Evolutionary conservation across 2,888 invertebrate genomes (phyloP), one percentile per base, ranked within the genome.

Genomic region (Amblyjoppa fuscipennis): DNA sequence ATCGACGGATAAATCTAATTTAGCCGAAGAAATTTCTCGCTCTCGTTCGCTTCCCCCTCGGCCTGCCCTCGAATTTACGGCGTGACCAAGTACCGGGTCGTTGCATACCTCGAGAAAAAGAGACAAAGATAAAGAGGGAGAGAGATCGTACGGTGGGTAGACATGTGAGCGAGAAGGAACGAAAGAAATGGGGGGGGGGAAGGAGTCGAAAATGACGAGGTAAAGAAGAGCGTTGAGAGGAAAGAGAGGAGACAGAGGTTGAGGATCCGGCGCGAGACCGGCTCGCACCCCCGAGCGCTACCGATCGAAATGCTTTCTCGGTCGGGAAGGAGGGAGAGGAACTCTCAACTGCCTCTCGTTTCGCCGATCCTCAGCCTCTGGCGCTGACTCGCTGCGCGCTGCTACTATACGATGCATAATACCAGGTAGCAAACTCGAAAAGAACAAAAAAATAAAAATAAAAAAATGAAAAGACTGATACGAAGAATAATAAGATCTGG

Each of bases 291-390:
- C 80, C 83, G 80, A 85, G 85, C 85, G 85, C 83, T 83, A 85
- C 85, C 85, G 80, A 85, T 85, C 85, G 83, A 85, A 85, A 83
- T 85, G 80, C 83, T 83, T 78, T 83, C 83, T 81, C 73, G 77
- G n/a, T 49, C 51, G 59, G 20, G 71, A 5, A 20, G 20, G 51
- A 59, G 51, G 25, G 64, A 34, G 53, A 64, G 31, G 16, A 16
- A 38, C 51, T 51, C 78, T 38, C 16, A 69, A 84, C 59, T 68
- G 51, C 69, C 61, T 77, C 75, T 45, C 38, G 41, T 74, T 61
- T n/a, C 45, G 16, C 38, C 61, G 70, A 64, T 81, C 74, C 71
- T 69, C 61, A 64, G 59, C 83, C 61, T 61, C 73, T 56, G 69
- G 78, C 83, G 49, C 78, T 68, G 77, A 34, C 69, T 78, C 34